Percentiles rank a stretch among this genome's conserved stretches.
Conservation (phyloP, 2,888 invertebrate species). For the Eupithecia centaureata region DNA sequence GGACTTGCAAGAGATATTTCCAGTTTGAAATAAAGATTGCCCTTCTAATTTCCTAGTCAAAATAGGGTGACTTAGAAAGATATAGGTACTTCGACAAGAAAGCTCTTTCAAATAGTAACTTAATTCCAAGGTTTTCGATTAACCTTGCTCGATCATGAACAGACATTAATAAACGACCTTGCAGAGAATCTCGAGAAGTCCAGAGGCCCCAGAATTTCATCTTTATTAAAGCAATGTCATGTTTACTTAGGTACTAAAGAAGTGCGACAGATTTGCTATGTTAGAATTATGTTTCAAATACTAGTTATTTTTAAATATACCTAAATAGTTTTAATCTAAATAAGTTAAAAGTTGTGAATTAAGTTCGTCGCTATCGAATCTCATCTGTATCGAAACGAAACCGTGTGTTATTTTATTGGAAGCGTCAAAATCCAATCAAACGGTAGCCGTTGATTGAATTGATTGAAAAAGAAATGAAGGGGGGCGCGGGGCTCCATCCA, state of each 20-base stretch:
- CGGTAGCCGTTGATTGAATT: slow-evolving; percentile 77
- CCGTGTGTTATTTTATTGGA: slow-evolving; percentile 54
- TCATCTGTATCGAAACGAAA: slow-evolving; percentile 26
- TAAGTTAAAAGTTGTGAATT: not conserved
- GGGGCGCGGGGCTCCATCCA: slow-evolving; percentile 63
- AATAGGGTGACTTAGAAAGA: not conserved
- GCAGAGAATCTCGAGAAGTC: slow-evolving; percentile 37
- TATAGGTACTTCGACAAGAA: not conserved
- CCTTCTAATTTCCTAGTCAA: not conserved
- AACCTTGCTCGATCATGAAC: slow-evolving; percentile 10
- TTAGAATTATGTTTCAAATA: slow-evolving; percentile 23
- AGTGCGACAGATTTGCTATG: slow-evolving; percentile 20
- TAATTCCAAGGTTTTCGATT: not conserved
- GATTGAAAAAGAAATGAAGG: slow-evolving; percentile 78
- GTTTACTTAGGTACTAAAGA: slow-evolving; percentile 7
- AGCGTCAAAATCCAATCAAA: slow-evolving; percentile 69
- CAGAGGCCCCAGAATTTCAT: slow-evolving; percentile 49
- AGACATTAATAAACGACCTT: slow-evolving; percentile 48
- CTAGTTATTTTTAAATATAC: no score
- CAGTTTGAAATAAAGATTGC: not conserved
- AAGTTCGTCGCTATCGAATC: not conserved
- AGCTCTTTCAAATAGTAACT: not conserved
- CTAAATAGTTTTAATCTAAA: no score
- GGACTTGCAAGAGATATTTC: slow-evolving; percentile 9
- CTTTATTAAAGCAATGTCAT: slow-evolving; percentile 45